Base-by-base conservation (phyloP, 2,888 invertebrate species). In the Gortyna flavago region DNA sequence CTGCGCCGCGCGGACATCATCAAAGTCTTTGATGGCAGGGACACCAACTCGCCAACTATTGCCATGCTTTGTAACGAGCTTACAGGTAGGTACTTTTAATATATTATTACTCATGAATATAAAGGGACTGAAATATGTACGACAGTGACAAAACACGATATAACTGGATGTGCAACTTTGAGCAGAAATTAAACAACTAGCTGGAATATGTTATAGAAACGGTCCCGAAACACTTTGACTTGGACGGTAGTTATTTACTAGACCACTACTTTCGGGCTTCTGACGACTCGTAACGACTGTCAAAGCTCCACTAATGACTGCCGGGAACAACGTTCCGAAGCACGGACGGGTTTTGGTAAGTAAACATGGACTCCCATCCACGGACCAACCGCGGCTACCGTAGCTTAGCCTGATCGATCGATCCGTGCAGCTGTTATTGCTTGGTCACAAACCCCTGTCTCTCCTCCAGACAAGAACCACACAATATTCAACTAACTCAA, bases 1-100 rank as follows among this genome's bases (percentile, higher is more conserved):
- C 97, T 98, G 89, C 98, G 98, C 90, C 97, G 98, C 83, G 98
- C 98, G 70, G 99, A 99, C 95, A 97, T 98, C 92, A 98, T 99
- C 93, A 98, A 98, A 91, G 98, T 99, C 80, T 98, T 98, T 95
- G 99, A 99, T 93, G 98, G 99, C 8, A 97, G 97, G 91, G 98
- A 98, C 89, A 96, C 98, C 44, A 97, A 97, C 89, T 97, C 98
- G 75, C 98, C 98, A 2, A 97, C 98, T 83, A 98, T 99, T 92
- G 98, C 98, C 72, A 98, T 98, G 91, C 97, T 99, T 83, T 99
- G 99, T 95, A 98, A 98, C 92, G 98, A 98, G 94, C 97, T 97
- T 75, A 97, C 97, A 93, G 97, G 97, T 97, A 93, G 97, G 97
- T 97, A 91, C 6, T 13, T 65, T 54, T 6, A 11, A n/a, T 35